Evolutionary conservation across 1,140 invertebrate species (phyloP), one percentile per base, ranked within the genome.

Genomic region (Platorchestia sp.): DNA sequence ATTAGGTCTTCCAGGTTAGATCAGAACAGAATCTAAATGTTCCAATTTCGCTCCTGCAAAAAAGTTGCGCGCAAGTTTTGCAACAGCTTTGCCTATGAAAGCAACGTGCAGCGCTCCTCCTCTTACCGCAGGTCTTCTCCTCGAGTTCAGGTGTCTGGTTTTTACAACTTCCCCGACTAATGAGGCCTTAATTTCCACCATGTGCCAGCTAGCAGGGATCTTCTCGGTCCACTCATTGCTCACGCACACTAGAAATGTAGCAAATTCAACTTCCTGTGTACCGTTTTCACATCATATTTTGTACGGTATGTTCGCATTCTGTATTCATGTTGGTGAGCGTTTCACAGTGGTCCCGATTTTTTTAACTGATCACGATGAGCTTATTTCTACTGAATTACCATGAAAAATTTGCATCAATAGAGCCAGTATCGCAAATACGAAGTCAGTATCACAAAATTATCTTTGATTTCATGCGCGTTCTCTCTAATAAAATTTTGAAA

Each of bases 131-230:
- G 89, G 43, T 44, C 43, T 44, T 44, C 45, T 47, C 91, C 45
- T 44, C 91, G 44, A 93, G 91, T 93, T 93, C 91, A 93, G 91
- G 91, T 93, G 91, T 93, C 91, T 45, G 91, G 91, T 93, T 93
- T 93, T 93, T 93, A 93, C 91, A 93, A 47, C 91, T 93, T 93
- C 91, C 91, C 40, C 45, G 5, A 93, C 91, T 93, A 93, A 93
- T 93, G 91, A 93, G 91, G 91, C 6, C 91, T 47, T 93, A 93
- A 93, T 93, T 93, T 93, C 45, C 40, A 44, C 91, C 91, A 47
- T 45, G 45, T 93, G 91, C 44, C 40, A n/a, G 40, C 36, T 27
- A 16, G 91, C 91, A 42, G 87, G 87, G 87, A 27, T 43, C 0
- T 42, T 43, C 7, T 90, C 19, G 5, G 44, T 90, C 27, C 87